Base-by-base conservation (phyloP, 2,888 invertebrate genomes). In the Acrobasis suavella region DNA sequence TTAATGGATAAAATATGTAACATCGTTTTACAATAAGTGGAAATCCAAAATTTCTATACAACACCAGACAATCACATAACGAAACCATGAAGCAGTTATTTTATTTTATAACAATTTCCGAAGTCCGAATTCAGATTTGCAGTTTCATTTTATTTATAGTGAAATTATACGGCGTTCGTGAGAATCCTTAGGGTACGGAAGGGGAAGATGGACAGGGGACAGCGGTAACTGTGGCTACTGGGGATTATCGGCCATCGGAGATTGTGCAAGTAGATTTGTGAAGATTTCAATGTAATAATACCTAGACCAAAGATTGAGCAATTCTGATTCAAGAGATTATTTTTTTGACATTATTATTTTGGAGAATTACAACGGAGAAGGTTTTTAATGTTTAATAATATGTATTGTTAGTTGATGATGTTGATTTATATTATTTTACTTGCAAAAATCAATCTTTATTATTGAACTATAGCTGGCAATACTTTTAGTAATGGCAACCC, bases 81-180 rank as follows among this genome's bases (percentile, higher is more conserved):
- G 7, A 32, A 32, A 32, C 32, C 32, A 32, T 32, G 32, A 32
- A 32, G 7, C n/a, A 46, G 6, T 42, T 14, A 46, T 7, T 46
- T 32, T 46, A 56, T 42, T 42, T 56, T 56, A 42, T 10, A 22
- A 22, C 68, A 63, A 62, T 55, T 50, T 16, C 46, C 32, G 14
- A 38, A 46, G 14, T 46, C 75, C 71, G 76, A 71, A 76, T 86
- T 85, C 85, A 82, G 85, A 80, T 90, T 88, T 87, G 85, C 86
- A 87, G 80, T 81, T 81, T 82, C 86, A 86, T 89, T 87, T 89
- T 91, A 89, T 91, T 91, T 91, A 90, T 91, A 83, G 87, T 80
- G 39, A 79, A 86, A 89, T 91, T 91, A 91, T 89, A 86, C 90
- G 81, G 80, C 67, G 72, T 76, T 78, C 89, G 88, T 89, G 91